phyloP scores from a whole-genome alignment of 2,113 vertebrate genomes.

The Progne subis region DNA sequence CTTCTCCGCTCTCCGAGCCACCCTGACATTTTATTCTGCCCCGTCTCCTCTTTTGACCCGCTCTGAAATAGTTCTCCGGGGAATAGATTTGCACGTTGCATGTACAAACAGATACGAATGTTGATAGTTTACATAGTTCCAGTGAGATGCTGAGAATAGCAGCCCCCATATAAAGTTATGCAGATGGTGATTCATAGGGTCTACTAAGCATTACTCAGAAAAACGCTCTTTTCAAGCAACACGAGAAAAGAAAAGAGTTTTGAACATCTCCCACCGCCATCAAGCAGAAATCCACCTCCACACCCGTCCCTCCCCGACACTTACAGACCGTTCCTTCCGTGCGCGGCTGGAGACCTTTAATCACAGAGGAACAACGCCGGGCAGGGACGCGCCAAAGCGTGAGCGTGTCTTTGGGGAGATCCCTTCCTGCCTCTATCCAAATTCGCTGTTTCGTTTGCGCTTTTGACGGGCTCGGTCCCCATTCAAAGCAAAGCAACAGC shows the following conservation, averaged over 20 bases:
- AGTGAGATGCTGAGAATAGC: slow-evolving; percentile 44
- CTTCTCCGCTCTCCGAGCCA: neutral
- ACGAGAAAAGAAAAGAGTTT: slow-evolving; percentile 19
- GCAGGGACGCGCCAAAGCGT: accelerated
- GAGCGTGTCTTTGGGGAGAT: neutral
- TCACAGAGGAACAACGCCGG: neutral
- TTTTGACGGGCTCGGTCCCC: neutral
- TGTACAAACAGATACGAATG: neutral
- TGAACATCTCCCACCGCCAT: neutral
- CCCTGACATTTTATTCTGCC: neutral
- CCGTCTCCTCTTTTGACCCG: neutral
- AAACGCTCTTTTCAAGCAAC: slow-evolving; percentile 16
- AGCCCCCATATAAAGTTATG: slow-evolving; percentile 61
- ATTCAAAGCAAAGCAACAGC: accelerated
- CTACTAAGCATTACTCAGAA: slow-evolving; percentile 39
- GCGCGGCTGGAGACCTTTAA: neutral
- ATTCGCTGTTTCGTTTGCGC: neutral
- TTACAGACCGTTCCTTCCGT: neutral
- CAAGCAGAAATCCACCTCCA: slow-evolving; percentile 13
- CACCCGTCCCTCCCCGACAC: neutral
- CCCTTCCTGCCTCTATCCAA: neutral
- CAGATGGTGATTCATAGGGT: slow-evolving; percentile 57
- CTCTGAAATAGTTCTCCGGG: neutral
- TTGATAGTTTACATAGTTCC: slow-evolving; percentile 25
- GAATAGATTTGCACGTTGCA: neutral